These are phyloP conservation scores for Eupithecia inturbata DNA, from an alignment of 2,888 invertebrate genomes.

Conservation along the genomic window DNA sequence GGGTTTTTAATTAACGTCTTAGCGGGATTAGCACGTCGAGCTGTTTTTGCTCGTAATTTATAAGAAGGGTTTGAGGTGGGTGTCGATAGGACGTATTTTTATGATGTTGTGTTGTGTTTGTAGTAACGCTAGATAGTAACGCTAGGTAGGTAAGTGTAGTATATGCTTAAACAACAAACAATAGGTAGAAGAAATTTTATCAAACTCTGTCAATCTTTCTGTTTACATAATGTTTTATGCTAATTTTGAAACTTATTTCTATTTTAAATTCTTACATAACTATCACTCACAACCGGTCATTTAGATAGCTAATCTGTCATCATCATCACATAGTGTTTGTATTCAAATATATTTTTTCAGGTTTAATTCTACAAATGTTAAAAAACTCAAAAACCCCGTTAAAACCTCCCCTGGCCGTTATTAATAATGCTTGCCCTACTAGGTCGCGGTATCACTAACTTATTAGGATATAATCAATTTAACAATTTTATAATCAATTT, in stretches of 20 bases:
- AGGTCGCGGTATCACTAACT: slow-evolving; percentile 28
- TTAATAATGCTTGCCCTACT: slow-evolving; percentile 5
- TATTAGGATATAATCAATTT: slow-evolving; percentile 46
- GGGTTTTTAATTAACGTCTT: slow-evolving; percentile 58
- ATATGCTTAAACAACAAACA: no score
- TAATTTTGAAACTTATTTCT: not conserved
- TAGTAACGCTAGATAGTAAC: no score
- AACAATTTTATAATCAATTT: slow-evolving; percentile 44
- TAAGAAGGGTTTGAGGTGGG: slow-evolving; percentile 7
- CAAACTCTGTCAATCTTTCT: not conserved
- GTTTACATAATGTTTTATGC: no score
- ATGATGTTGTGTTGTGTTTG: no score
- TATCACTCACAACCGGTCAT: not conserved
- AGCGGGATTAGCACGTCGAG: slow-evolving; percentile 61
- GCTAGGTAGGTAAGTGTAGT: no score
- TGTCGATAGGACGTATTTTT: not conserved
- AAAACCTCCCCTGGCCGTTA: slow-evolving; percentile 10
- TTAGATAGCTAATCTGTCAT: not conserved
- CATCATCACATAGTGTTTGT: no score
- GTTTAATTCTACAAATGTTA: not conserved
- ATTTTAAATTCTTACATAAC: not conserved
- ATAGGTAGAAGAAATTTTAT: no score
- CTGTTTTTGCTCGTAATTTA: slow-evolving; percentile 28
- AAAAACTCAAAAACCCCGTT: not conserved
- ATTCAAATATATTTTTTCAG: no score